Base-by-base conservation (phyloP, 2,888 invertebrate species). In the Portevinia maculata region DNA sequence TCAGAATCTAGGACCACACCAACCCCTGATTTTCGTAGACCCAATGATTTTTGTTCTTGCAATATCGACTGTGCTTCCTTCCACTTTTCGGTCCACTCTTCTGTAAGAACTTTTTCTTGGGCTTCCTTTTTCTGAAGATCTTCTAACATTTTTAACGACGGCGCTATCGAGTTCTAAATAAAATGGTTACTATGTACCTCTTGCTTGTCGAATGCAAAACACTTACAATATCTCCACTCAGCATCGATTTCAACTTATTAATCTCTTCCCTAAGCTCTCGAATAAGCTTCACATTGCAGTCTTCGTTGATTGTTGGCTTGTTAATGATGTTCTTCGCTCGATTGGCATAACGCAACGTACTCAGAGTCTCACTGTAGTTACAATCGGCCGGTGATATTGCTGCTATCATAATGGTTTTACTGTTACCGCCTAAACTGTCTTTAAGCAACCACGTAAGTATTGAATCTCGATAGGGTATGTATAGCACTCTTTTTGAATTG, bases 41-140 rank as follows among this genome's bases (percentile, higher is more conserved):
- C 97, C 24, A 97, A 91, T 3, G 97, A 96, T 88, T 95, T 94
- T 90, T 97, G 97, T 88, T 98, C 97, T 88, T 96, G 94, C 34
- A 97, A 91, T 86, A 97, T 97, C 86, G 95, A 95, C 88, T 97
- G 97, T 0, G 97, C 96, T 88, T 96, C 96, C 57, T 96, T 93
- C 98, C 98, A 98, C 89, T 97, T 97, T 89, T 97, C 96, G 9
- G 96, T 95, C 97, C 97, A 98, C 88, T 96, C 96, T 90, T 97
- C 97, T 0, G 97, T 97, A 75, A 98, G 92, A 71, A 94, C 96
- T 90, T 95, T 97, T 91, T 97, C 97, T 88, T 96, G 95, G 0
- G 97, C 97, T 90, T 98, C 97, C 88, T 97, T 98, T 88, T 96
- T 95, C 86, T 97, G 96, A 3, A 98, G 93, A 85, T 96, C 95